Conservation (phyloP, 2,888 invertebrate genomes). For the Polydrusus cervinus region DNA sequence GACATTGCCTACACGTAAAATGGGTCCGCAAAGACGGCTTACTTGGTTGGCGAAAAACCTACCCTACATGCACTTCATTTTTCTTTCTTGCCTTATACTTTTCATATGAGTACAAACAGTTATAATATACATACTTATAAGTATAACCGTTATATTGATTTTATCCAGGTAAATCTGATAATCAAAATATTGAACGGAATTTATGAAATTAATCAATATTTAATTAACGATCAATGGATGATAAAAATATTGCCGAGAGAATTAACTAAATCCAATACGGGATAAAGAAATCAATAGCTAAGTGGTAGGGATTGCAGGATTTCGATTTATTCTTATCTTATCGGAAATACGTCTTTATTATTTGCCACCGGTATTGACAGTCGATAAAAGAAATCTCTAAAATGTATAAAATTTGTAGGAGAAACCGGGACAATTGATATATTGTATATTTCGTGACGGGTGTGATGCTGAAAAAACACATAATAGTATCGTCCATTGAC, state of each 20-base stretch:
- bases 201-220: constrained; percentile 11
- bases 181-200: neutral
- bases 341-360: constrained; percentile 8
- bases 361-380: constrained; percentile 15
- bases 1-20: too few species aligned
- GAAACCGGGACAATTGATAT: neutral
- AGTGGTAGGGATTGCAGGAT: constrained; percentile 28
- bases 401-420: neutral
- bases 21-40: too few species aligned
- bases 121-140: too few species aligned
- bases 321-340: constrained; percentile 25
- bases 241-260: constrained; percentile 1
- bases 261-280: constrained; percentile 31
- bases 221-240: neutral
- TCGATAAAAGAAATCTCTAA: constrained; percentile 15
- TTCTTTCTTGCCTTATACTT: too few species aligned
- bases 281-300: constrained; percentile 30
- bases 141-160: too few species aligned
- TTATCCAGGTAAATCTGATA: constrained; percentile 10
- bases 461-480: too few species aligned
- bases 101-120: too few species aligned
- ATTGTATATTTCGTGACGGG: too few species aligned
- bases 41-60: too few species aligned
- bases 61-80: too few species aligned
- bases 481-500: too few species aligned